These are phyloP conservation scores for Philereme vetulata DNA, from an alignment of 2,888 invertebrate genomes.

Conservation along the genomic window DNA sequence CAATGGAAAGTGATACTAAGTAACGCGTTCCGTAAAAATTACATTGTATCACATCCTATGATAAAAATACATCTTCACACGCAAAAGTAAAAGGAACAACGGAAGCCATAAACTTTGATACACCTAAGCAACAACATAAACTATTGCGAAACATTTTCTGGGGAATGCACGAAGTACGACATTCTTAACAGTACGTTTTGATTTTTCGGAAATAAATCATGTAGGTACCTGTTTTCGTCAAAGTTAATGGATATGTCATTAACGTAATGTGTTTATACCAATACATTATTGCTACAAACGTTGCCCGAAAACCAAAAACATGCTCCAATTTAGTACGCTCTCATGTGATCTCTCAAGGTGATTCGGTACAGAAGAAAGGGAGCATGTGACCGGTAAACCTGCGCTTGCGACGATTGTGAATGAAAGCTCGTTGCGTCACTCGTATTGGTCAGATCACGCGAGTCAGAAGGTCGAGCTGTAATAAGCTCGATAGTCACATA, in stretches of 20 bases:
- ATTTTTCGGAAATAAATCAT: too few relatives aligned
- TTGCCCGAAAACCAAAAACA: conserved; percentile 8
- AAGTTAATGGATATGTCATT: too few relatives aligned
- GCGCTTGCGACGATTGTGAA: conserved; percentile 16
- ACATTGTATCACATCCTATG: conserved; percentile 13
- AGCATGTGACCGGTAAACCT: conserved; percentile 14
- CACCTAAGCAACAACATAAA: conserved; percentile 2
- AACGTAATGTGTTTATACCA: neutral
- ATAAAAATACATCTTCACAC: conserved; percentile 25
- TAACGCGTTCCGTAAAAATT: conserved; percentile 6
- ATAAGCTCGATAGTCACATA: conserved; percentile 4
- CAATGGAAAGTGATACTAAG: conserved; percentile 1
- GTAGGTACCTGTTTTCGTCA: too few relatives aligned
- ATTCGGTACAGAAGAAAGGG: conserved; percentile 17
- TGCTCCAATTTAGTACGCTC: conserved; percentile 1
- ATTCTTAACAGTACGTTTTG: neutral
- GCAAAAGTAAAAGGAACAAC: conserved; percentile 35
- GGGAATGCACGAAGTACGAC: neutral
- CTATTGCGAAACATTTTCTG: conserved; percentile 24
- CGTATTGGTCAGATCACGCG: neutral
- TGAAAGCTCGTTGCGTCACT: conserved; percentile 36
- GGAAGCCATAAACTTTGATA: conserved; percentile 44
- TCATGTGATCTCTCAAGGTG: conserved; percentile 16
- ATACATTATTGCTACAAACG: neutral
- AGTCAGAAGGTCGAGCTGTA: conserved; percentile 2